phyloP scores from a whole-genome alignment of 2,888 invertebrate genomes.

The Pseudococcus viburni region DNA sequence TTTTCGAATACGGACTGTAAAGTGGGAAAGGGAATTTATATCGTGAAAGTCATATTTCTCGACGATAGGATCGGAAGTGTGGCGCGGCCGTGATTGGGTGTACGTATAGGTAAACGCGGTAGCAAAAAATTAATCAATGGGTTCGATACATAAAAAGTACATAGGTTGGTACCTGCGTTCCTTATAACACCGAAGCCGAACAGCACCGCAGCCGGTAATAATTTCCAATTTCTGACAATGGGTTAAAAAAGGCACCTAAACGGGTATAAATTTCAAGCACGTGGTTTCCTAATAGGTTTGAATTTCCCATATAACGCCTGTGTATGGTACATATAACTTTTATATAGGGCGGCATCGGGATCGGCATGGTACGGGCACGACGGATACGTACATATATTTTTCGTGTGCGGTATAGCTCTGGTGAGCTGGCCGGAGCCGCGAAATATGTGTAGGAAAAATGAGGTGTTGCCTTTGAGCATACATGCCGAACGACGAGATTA shows the following conservation, averaged over 20 bases:
- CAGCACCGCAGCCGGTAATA: constrained; percentile 19
- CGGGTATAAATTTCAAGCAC: constrained; percentile 36
- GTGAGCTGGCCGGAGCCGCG: neutral
- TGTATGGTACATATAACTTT: neutral
- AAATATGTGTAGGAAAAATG: constrained; percentile 8
- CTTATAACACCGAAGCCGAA: neutral
- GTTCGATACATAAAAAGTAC: constrained; percentile 22
- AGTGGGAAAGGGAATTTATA: neutral
- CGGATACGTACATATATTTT: constrained; percentile 32
- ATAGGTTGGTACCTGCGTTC: neutral
- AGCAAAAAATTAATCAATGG: constrained; percentile 35
- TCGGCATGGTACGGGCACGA: neutral
- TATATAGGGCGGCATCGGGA: neutral
- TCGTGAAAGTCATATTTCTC: constrained; percentile 15
- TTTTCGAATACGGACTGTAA: neutral
- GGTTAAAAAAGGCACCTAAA: constrained; percentile 11
- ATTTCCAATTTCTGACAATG: constrained; percentile 43
- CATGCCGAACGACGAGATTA: constrained; percentile 31
- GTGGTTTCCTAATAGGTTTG: constrained; percentile 35
- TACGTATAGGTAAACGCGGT: neutral
- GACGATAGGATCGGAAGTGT: neutral
- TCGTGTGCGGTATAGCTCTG: neutral
- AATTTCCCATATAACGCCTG: neutral
- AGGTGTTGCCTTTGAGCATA: constrained; percentile 35
- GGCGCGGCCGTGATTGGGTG: neutral